Percentiles rank a stretch among this genome's conserved stretches.
Evolutionary conservation across 2,113 vertebrate species (phyloP).

Genomic region (Xyliphius kryptos): DNA sequence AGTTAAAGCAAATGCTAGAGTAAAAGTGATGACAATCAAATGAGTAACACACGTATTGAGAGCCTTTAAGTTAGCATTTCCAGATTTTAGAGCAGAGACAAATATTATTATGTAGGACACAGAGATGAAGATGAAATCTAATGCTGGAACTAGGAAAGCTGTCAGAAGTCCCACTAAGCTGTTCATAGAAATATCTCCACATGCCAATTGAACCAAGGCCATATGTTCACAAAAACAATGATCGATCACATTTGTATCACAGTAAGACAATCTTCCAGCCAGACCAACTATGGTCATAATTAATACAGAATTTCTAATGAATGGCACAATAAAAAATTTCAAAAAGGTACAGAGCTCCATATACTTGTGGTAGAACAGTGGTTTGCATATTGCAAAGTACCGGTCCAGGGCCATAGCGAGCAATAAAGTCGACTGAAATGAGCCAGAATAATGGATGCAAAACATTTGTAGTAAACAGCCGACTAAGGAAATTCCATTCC

Average conservation of each 20-base stretch:
- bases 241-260: constrained; percentile 43
- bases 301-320: constrained; percentile 22
- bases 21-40: constrained; percentile 27
- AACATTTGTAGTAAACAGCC: constrained; percentile 39
- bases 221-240: constrained; percentile 54
- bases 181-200: constrained; percentile 45
- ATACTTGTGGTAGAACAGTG: constrained; percentile 34
- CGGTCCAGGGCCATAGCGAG: constrained; percentile 52
- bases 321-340: background rate
- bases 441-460: constrained; percentile 24
- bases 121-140: constrained; percentile 25
- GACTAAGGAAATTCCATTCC: constrained; percentile 20
- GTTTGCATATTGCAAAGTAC: constrained; percentile 38
- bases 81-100: constrained; percentile 24
- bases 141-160: constrained; percentile 7
- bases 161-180: constrained; percentile 41
- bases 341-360: constrained; percentile 15
- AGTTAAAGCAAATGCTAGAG: constrained; percentile 25
- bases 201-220: constrained; percentile 53
- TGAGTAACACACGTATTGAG: constrained; percentile 38
- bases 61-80: constrained; percentile 26
- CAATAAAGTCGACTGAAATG: constrained; percentile 49
- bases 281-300: constrained; percentile 15
- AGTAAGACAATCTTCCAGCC: constrained; percentile 34
- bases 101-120: constrained; percentile 33